phyloP scores from a whole-genome alignment of 2,888 invertebrate species.

The Himalopsyche japonica region DNA sequence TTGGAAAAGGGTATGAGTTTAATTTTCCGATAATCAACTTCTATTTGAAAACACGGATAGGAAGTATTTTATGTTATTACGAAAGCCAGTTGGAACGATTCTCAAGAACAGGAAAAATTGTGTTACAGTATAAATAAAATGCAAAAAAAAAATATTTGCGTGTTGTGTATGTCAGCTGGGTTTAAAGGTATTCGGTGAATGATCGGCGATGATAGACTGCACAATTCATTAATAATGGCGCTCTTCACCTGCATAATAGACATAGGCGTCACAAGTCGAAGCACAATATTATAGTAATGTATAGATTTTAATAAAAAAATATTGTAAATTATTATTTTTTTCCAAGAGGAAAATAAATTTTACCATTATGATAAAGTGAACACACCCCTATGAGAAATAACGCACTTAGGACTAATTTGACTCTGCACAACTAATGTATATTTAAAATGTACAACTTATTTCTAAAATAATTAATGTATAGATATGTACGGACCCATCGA shows the following conservation, averaged over 20 bases:
- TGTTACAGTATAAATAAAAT: background rate
- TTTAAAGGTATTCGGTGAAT: too few species aligned
- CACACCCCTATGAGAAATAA: background rate
- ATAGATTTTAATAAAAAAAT: background rate
- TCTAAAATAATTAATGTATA: background rate
- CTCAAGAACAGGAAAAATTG: background rate
- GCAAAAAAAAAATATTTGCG: background rate
- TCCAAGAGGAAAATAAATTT: background rate
- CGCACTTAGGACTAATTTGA: background rate
- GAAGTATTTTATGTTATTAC: too few species aligned
- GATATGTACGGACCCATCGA: background rate
- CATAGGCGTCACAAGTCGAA: background rate
- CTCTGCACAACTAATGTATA: background rate
- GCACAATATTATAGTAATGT: background rate
- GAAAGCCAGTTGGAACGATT: too few species aligned
- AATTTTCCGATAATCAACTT: too few species aligned
- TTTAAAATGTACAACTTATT: background rate
- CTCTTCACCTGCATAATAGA: too few species aligned
- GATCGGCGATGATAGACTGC: too few species aligned
- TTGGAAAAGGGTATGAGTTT: too few species aligned
- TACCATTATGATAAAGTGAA: background rate
- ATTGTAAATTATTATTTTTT: background rate
- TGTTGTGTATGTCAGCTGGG: too few species aligned
- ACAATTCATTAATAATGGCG: too few species aligned
- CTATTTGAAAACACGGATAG: too few species aligned